Evolutionary conservation across 2,113 vertebrate species (phyloP), one percentile per base, ranked within the genome.

Genomic region (Strix aluco): DNA sequence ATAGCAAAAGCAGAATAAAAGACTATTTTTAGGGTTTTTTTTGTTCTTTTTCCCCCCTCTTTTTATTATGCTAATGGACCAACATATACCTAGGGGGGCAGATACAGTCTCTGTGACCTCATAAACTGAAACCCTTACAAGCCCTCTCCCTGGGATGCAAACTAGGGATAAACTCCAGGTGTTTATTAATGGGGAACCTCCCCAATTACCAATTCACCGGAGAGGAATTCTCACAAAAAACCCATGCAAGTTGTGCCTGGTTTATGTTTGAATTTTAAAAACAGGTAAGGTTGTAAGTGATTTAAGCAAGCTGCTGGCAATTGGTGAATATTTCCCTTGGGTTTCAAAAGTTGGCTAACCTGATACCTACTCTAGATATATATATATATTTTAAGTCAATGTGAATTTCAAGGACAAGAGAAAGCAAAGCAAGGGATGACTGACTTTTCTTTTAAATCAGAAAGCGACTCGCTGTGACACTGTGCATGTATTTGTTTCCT

Each of bases 21-120:
- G 4, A 13, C 4, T 65, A 18, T 12, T 83, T 93, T 75, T 46
- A 27, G 42, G 11, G 1, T 2, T 32, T 32, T 11, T 59, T n/a
- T 49, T 49, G 27, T 30, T 47, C 20, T 52, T 44, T 36, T 15
- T 11, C 0, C 3, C 3, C 19, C 4, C 7, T 3, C 13, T 17
- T 70, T 80, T 47, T 44, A 25, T 57, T 36, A 4, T 34, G 29
- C 23, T 63, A 44, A 38, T 36, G 40, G 11, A 36, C 29, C 57
- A 74, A 0, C 9, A 2, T 11, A 1, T 72, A 38, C 40, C 77
- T 59, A 40, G 30, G 36, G 12, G 9, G 7, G 5, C 23, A 83
- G 34, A 27, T 25, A 19, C 5, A 38, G 8, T 15, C 34, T 38
- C 4, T 34, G 62, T 77, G 66, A 73, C 34, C 14, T 61, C 66